Base-by-base conservation (phyloP, 2,113 vertebrate genomes). In the Sinocyclocheilus grahami region DNA sequence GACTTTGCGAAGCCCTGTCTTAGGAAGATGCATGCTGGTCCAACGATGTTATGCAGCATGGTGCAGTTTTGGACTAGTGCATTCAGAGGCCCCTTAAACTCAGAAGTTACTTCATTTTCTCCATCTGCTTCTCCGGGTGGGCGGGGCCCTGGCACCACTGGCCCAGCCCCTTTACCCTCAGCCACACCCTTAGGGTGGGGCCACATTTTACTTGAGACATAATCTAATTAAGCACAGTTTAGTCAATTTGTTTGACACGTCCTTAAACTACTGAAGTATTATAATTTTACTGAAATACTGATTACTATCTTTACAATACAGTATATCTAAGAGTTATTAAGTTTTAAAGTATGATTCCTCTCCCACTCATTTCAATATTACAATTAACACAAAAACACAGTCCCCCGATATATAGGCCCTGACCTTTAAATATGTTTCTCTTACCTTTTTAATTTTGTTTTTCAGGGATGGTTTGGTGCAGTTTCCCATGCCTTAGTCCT, bases 1-100 rank as follows among this genome's bases (percentile, higher is more conserved):
- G 93, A 95, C 90, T 94, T 92, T 0, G 93, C 93, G 78, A 97
- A 95, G 90, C 95, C 95, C 87, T 95, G 94, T 84, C 94, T 95
- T 77, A 97, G 90, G 91, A 97, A 97, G 94, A 97, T 92, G 93
- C 96, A 96, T 84, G 96, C 96, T 0, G 95, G 96, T 62, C 96
- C 96, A 82, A 94, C 65, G 58, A 95, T 92, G 65, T 93, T 89
- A 90, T 96, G 95, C 81, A 94, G 89, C 95, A 96, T 91, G 89
- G 93, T 92, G 92, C 92, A 93, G 91, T 93, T 94, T 92, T 93
- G 93, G 88, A 93, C 90, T 90, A 95, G 87, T 0, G 80, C 85
- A 84, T 91, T 84, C 22, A 92, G 82, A 27, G 92, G 85, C 63
- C 91, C 86, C 46, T 75, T 90, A 88, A 89, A 92, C 1, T 76